Evolutionary conservation across 2,113 vertebrate species (phyloP).

Genomic region (Platichthys flesus): DNA sequence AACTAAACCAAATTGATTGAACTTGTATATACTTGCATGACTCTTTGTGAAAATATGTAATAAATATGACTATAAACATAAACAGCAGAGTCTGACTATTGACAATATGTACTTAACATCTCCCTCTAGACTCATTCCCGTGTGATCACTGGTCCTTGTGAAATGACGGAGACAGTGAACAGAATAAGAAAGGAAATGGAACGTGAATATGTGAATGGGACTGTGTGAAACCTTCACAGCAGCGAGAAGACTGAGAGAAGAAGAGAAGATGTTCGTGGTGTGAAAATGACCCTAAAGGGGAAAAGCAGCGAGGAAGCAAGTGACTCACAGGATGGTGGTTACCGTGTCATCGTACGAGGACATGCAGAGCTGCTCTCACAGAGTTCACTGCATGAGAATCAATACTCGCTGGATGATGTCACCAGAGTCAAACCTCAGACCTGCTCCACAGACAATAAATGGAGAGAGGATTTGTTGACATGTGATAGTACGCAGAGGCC

Average conservation of each 20-base stretch:
- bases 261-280: conserved; percentile 10
- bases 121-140: not conserved
- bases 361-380: conserved; percentile 9
- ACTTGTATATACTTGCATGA: not conserved
- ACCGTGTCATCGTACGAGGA: conserved; percentile 27
- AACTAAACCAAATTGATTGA: conserved; percentile 19
- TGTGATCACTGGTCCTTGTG: conserved; percentile 36
- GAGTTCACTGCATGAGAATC: conserved; percentile 12
- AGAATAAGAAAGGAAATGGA: not conserved
- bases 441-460: conserved; percentile 34
- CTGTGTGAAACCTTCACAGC: conserved; percentile 4
- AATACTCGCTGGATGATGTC: conserved; percentile 40
- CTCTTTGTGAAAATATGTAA: conserved; percentile 14
- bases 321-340: conserved; percentile 37
- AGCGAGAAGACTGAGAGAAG: not conserved
- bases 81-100: conserved; percentile 27
- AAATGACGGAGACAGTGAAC: conserved; percentile 24
- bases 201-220: conserved; percentile 13
- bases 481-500: conserved; percentile 35
- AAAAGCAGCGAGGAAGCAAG: conserved; percentile 27
- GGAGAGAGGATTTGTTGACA: conserved; percentile 44
- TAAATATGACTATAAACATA: conserved; percentile 25
- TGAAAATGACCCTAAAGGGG: conserved; percentile 29
- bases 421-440: conserved; percentile 32
- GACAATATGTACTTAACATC: not conserved